These are phyloP conservation scores for Enteromius thamalakanensis DNA, from an alignment of 2,797 vertebrate species.

Conservation along the genomic window DNA sequence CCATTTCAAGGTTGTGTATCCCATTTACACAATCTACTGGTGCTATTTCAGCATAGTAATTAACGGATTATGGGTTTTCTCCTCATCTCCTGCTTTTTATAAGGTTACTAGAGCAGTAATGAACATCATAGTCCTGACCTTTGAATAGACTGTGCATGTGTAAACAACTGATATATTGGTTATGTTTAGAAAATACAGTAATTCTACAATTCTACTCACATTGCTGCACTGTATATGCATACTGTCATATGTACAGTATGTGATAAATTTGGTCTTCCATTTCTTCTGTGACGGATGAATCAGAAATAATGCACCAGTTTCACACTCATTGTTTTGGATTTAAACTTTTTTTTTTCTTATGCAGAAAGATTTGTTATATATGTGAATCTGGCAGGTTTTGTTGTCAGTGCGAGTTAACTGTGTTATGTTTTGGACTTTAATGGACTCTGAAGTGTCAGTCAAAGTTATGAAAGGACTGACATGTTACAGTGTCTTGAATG, in stretches of 20 bases:
- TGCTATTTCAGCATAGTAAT: constrained; percentile 37
- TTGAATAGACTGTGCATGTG: constrained; percentile 5
- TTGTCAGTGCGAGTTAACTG: not conserved
- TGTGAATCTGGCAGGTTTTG: not conserved
- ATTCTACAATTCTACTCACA: not conserved
- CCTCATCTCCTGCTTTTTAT: not conserved
- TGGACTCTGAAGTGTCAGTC: not conserved
- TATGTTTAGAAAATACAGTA: not conserved
- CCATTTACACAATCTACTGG: not conserved
- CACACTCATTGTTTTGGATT: not conserved
- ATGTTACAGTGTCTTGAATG: not conserved
- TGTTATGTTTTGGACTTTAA: not conserved
- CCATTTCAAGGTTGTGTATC: constrained; percentile 22
- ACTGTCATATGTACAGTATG: not conserved
- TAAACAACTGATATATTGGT: not conserved
- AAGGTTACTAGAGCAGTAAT: not conserved
- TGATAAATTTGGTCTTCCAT: not conserved
- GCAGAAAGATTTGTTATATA: not conserved
- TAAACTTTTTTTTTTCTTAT: not conserved
- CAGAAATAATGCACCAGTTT: not conserved
- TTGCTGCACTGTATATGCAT: not conserved
- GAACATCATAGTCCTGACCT: constrained; percentile 12
- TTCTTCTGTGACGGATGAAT: not conserved
- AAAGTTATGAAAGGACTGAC: not conserved
- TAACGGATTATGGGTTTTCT: constrained; percentile 26